Evolutionary conservation across 2,797 vertebrate genomes (phyloP), one percentile per base, ranked within the genome.

Genomic region (Clarias platycephalus): DNA sequence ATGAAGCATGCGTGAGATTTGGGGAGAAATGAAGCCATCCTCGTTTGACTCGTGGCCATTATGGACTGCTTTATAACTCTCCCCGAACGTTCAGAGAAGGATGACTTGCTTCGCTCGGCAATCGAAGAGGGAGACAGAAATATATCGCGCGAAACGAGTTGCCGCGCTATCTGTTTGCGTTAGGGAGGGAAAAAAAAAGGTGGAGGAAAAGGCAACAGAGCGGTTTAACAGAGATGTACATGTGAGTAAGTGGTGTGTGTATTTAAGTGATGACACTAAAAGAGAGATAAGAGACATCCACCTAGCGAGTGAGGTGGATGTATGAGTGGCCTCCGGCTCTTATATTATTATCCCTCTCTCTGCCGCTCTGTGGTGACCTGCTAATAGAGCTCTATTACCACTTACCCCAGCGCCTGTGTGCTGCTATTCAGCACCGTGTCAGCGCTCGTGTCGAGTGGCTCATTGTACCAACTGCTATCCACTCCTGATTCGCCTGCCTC

Each of bases 301-400:
- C 82, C 82, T 81, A 84, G 83, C 37, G 31, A 80, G 70, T 40
- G 66, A 87, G 88, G 86, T 85, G 82, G 85, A 85, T 76, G 86
- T 84, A 84, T 49, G 84, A 88, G 88, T 83, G 85, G 85, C 82
- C 77, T 83, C 83, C 66, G 76, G 89, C 88, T 86, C 83, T 88
- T 86, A 82, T 88, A 86, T 87, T 88, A 89, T 87, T 90, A 92
- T 93, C 90, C 86, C 83, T 90, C 91, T 93, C 92, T 91, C 91
- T 76, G 66, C 75, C 83, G 82, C 88, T 81, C 84, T 88, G 78
- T 83, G 90, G 92, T 93, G 93, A 93, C 93, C 93, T 90, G 83
- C 91, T 90, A 92, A 94, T 94, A 91, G 93, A 90, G 90, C 89
- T 91, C 90, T 90, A 91, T 93, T 92, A 93, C 92, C 92, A 90